Evolutionary conservation across 2,888 invertebrate genomes (phyloP).

Genomic region (Onchidella celtica): DNA sequence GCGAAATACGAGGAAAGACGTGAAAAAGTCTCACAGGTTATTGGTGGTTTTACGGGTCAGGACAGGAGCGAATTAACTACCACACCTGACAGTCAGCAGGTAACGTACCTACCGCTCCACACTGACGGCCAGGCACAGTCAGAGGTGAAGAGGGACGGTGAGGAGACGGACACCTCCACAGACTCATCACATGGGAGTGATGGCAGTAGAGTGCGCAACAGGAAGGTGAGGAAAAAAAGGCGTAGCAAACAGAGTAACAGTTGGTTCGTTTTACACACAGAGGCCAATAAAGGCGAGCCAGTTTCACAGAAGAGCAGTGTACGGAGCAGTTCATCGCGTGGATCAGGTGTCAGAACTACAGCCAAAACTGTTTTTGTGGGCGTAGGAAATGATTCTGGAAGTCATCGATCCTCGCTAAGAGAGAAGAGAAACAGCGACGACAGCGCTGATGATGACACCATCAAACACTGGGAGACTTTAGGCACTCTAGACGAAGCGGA

Average conservation of each 20-base stretch:
- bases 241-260: slow-evolving; percentile 17
- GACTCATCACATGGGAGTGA: not conserved
- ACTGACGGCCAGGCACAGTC: slow-evolving; percentile 6
- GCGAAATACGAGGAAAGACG: not conserved
- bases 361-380: not conserved
- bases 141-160: not conserved
- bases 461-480: not conserved
- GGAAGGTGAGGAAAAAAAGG: not conserved
- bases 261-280: slow-evolving; percentile 17
- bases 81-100: slow-evolving; percentile 18
- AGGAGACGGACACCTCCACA: slow-evolving; percentile 4
- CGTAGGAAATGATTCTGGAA: not conserved
- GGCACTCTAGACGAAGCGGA: too few relatives aligned
- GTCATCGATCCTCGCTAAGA: not conserved
- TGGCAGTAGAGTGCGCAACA: not conserved
- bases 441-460: not conserved
- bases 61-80: not conserved
- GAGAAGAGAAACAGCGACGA: not conserved
- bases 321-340: not conserved
- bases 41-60: not conserved
- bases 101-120: not conserved
- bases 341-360: not conserved
- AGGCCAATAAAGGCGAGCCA: not conserved
- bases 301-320: not conserved
- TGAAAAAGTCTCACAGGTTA: not conserved